Percentiles rank a stretch among this genome's conserved stretches.
Evolutionary conservation across 1,140 invertebrate genomes (phyloP).

Genomic region (Arion vulgaris): DNA sequence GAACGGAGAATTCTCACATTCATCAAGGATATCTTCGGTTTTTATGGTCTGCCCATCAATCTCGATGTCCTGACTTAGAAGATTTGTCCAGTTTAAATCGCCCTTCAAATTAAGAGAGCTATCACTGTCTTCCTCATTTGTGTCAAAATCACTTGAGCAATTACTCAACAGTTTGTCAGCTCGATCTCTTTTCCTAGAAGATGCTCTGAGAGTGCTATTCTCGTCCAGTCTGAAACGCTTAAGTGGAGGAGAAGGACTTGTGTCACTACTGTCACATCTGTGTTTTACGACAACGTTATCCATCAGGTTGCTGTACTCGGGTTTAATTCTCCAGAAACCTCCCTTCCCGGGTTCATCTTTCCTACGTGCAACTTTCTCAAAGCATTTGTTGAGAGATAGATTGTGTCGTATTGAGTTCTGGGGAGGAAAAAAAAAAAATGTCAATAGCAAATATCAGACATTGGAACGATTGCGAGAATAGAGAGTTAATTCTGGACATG

Average conservation of each 20-base stretch:
- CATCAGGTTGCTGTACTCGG: slow-evolving; percentile 77
- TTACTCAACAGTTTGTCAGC: slow-evolving; percentile 46
- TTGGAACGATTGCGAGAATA: too few relatives aligned
- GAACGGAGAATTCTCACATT: slow-evolving; percentile 53
- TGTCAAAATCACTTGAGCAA: slow-evolving; percentile 47
- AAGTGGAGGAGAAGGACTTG: slow-evolving; percentile 47
- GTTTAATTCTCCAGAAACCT: slow-evolving; percentile 92
- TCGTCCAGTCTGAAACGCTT: slow-evolving; percentile 58
- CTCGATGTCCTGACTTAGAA: slow-evolving; percentile 74
- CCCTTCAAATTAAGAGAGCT: slow-evolving; percentile 51
- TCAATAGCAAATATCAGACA: too few relatives aligned
- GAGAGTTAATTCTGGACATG: too few relatives aligned
- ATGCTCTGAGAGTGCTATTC: slow-evolving; percentile 45
- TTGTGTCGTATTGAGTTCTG: slow-evolving; percentile 96
- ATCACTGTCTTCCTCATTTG: slow-evolving; percentile 51
- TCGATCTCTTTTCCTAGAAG: slow-evolving; percentile 14
- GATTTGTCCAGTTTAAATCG: slow-evolving; percentile 74
- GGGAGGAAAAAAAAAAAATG: slow-evolving; percentile 56
- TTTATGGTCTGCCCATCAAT: slow-evolving; percentile 71
- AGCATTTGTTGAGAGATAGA: slow-evolving; percentile 92
- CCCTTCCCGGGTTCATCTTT: slow-evolving; percentile 95
- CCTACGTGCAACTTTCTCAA: slow-evolving; percentile 89
- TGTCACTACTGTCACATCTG: slow-evolving; percentile 60
- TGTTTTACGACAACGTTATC: slow-evolving; percentile 72
- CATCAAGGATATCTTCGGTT: slow-evolving; percentile 69